Evolutionary conservation across 2,888 invertebrate genomes (phyloP), one percentile per base, ranked within the genome.

Genomic region (Pollenia griseotomentosa): DNA sequence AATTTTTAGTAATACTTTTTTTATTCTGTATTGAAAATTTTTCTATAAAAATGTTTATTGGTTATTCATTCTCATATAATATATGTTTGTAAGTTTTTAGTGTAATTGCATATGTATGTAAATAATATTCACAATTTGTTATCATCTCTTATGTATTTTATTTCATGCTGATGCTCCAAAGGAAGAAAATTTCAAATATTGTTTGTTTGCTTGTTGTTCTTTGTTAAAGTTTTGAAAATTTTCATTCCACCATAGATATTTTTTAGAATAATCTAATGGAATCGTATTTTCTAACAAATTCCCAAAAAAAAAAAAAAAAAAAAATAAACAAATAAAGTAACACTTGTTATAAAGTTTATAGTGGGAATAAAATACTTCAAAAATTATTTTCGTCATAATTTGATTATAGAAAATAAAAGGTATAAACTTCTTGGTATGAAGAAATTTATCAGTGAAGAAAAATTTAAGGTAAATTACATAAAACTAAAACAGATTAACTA

Each of bases 81-180:
- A 16, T n/a, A n/a, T n/a, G n/a, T n/a, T n/a, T 63, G 42, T 33
- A 2, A 23, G 53, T 10, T 16, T 55, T 12, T n/a, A 71, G 19
- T 80, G 10, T 71, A 14, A 63, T 65, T 33, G n/a, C 57, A 42
- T 63, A 11, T 71, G 44, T 84, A 66, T 78, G 77, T 71, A 71
- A 61, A 77, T 84, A 61, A 14, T 68, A 55, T 63, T 79, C 61
- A 55, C 68, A 80, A 74, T 84, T 84, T 84, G 61, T 80, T 68
- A 84, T 75, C 78, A 79, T 73, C 71, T 73, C 78, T 73, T 59
- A 48, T 42, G 10, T 19, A 5, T 55, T 8, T 8, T 68, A 42
- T 44, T 23, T 8, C n/a, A 12, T 57, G 11, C 48, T 68, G 68
- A n/a, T 61, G 48, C 46, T 46, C 14, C 42, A 11, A 23, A 14